phyloP scores from a whole-genome alignment of 2,888 invertebrate genomes.

The Himalopsyche japonica region DNA sequence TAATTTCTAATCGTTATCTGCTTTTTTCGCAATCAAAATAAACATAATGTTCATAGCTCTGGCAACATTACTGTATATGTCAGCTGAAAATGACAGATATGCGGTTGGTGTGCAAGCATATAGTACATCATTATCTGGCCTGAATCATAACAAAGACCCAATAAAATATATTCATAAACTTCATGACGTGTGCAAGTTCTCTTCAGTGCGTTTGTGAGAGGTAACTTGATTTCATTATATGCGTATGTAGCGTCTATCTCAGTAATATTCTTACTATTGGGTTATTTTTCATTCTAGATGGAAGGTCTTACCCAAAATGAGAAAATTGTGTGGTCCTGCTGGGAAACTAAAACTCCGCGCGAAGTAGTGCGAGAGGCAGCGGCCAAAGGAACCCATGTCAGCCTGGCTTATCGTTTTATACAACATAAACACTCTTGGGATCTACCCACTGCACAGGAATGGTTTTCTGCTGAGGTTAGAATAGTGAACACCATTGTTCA shows the following conservation, averaged over 20 bases:
- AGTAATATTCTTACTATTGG: neutral
- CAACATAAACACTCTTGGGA: constrained; percentile 60
- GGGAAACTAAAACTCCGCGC: constrained; percentile 64
- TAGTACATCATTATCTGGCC: neutral
- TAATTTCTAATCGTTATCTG: too few species aligned
- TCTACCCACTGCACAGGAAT: constrained; percentile 56
- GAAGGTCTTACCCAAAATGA: constrained; percentile 63
- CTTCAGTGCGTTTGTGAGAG: neutral
- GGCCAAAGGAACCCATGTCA: constrained; percentile 66
- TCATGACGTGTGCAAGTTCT: neutral
- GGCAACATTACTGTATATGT: neutral
- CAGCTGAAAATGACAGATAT: neutral
- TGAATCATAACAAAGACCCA: neutral
- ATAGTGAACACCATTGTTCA: neutral
- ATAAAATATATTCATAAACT: neutral
- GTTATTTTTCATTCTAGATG: constrained; percentile 47
- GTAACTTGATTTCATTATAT: neutral
- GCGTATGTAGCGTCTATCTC: neutral
- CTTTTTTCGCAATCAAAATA: too few species aligned
- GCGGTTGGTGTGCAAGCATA: neutral
- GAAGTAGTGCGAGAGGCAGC: constrained; percentile 71
- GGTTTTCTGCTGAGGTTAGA: constrained; percentile 62
- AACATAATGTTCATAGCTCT: too few species aligned
- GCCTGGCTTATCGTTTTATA: constrained; percentile 63
- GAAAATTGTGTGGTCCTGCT: constrained; percentile 67